phyloP scores from a whole-genome alignment of 2,888 invertebrate genomes.

The Gibbula magus region DNA sequence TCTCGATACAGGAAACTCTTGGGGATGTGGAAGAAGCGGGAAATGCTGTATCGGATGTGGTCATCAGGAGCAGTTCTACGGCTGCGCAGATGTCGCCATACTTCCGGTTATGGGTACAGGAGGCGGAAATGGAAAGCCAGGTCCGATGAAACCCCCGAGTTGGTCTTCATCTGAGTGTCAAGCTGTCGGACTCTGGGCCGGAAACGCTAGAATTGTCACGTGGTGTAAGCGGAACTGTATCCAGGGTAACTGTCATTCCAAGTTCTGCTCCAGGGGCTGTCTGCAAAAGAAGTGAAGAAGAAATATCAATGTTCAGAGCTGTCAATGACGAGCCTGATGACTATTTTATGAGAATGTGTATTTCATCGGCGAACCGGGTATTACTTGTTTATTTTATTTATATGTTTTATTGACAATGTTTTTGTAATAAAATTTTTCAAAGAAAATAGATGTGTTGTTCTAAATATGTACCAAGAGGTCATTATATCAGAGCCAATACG shows the following conservation, averaged over 20 bases:
- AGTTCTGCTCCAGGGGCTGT: background rate
- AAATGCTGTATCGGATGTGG: conserved; percentile 63
- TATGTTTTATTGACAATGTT: no score
- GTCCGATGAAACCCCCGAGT: background rate
- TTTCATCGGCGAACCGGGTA: no score
- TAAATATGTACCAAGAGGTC: no score
- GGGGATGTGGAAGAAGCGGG: conserved; percentile 57
- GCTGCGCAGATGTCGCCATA: conserved; percentile 66
- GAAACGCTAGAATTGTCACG: background rate
- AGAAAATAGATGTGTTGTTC: no score
- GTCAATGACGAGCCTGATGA: no score
- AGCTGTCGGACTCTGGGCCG: background rate
- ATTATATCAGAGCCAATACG: no score
- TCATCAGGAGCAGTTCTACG: conserved; percentile 68
- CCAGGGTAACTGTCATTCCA: background rate
- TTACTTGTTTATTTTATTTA: no score
- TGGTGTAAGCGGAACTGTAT: conserved; percentile 4
- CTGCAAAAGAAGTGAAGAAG: background rate
- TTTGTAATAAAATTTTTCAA: no score
- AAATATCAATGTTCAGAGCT: no score
- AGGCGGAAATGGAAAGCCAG: background rate
- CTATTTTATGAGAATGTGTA: no score
- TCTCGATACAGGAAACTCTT: conserved; percentile 50
- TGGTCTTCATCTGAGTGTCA: background rate
- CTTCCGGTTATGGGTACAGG: background rate